Base-by-base conservation (phyloP, 2,113 vertebrate genomes). In the Embiotoca jacksoni region DNA sequence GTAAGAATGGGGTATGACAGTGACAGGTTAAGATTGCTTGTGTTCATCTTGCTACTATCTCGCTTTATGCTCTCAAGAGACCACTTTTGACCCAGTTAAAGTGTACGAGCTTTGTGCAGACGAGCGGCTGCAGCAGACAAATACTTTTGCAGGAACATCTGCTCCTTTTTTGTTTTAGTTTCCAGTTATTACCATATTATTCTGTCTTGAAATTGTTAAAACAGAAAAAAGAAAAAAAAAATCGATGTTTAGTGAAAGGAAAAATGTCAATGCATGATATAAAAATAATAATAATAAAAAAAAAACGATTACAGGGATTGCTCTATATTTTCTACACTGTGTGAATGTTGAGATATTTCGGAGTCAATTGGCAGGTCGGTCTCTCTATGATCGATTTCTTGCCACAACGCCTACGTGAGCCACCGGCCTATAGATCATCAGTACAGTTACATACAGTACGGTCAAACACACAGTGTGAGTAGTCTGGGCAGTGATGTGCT, bases 71-170 rank as follows among this genome's bases (percentile, higher is more conserved):
- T 84, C 89, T 80, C 82, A 39, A 65, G 90, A 85, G 85, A 67
- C 49, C 67, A 68, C 46, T 74, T 84, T 62, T 88, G 85, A 90
- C 85, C 88, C 83, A 90, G 77, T 91, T 86, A 81, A 46, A 49
- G 59, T 76, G 71, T 33, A 60, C 54, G 13, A 46, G 61, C 32
- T 33, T n/a, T 46, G 23, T 37, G 74, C 58, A 68, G 16, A 49
- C 50, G 7, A 36, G 3, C 67, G 70, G 3, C 72, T 70, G 49
- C 37, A 76, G 76, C 52, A 56, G 49, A 56, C 52, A 75, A 11
- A 69, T 50, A 33, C 52, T 61, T 75, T 35, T 32, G 9, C 31
- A 70, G 49, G 71, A 68, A 52, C 56, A 54, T 67, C 44, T 72
- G 6, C 49, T 11, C 2, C 10, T 41, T 41, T 41, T 10, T 9